Percentiles rank a stretch among this genome's conserved stretches.
Evolutionary conservation across 2,888 invertebrate species (phyloP).

Genomic region (Lasioglossum leucozonium): DNA sequence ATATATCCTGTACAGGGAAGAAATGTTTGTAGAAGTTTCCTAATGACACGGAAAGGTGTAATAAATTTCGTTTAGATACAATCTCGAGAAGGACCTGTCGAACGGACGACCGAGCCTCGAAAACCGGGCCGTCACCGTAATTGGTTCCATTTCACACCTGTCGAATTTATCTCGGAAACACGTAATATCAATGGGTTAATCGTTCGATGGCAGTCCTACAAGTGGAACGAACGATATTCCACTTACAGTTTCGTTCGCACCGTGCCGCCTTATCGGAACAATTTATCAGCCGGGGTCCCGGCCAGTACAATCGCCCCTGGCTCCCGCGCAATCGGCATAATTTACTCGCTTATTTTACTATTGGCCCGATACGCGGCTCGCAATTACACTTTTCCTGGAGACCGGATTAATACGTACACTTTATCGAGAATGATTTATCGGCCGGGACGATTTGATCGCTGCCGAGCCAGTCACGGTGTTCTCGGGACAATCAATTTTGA

Average conservation of each 20-base stretch:
- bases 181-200: constrained; percentile 42
- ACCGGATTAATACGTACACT: constrained; percentile 60
- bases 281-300: constrained; percentile 56
- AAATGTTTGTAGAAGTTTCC: neutral
- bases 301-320: constrained; percentile 41
- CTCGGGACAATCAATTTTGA: constrained; percentile 72
- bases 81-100: neutral
- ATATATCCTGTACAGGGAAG: neutral
- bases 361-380: constrained; percentile 43
- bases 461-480: constrained; percentile 55
- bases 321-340: constrained; percentile 54
- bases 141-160: neutral
- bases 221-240: constrained; percentile 34
- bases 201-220: constrained; percentile 10
- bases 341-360: constrained; percentile 63
- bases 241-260: constrained; percentile 43
- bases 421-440: constrained; percentile 65
- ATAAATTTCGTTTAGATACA: neutral
- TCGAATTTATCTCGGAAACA: constrained; percentile 31
- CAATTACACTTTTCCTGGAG: constrained; percentile 47
- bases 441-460: constrained; percentile 54
- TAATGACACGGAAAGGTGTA: neutral
- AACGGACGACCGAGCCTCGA: neutral
- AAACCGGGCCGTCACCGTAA: neutral
- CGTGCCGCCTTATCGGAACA: constrained; percentile 57